These are phyloP conservation scores for Drosophila macrospina DNA, from an alignment of 2,888 invertebrate species.

Conservation along the genomic window DNA sequence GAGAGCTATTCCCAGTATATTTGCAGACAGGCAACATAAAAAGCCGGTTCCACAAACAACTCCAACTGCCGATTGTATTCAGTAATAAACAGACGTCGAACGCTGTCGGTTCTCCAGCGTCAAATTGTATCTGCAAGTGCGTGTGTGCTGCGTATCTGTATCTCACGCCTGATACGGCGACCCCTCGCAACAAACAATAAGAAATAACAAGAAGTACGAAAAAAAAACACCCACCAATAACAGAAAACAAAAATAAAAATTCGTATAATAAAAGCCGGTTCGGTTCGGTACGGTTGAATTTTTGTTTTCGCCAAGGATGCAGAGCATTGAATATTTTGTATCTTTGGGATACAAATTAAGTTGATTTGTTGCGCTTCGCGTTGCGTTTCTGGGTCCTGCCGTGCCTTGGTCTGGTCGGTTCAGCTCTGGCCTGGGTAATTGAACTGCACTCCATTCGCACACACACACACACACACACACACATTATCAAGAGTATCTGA, in stretches of 20 bases:
- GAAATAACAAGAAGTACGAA: slow-evolving; percentile 29
- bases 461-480: neutral
- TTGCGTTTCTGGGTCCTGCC: slow-evolving; percentile 27
- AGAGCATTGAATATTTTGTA: slow-evolving; percentile 60
- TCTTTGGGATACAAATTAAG: slow-evolving; percentile 79
- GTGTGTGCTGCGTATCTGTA: slow-evolving; percentile 38
- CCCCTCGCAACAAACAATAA: slow-evolving; percentile 17
- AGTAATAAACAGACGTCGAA: slow-evolving; percentile 78
- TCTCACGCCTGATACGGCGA: slow-evolving; percentile 26
- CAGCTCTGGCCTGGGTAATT: slow-evolving; percentile 49
- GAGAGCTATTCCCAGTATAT: slow-evolving; percentile 51
- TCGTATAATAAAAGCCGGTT: slow-evolving; percentile 60
- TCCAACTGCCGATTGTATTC: slow-evolving; percentile 55
- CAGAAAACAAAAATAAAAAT: slow-evolving; percentile 28
- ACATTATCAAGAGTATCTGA: slow-evolving; percentile 16
- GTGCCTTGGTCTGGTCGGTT: neutral
- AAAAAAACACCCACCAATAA: slow-evolving; percentile 57
- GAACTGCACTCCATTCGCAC: slow-evolving; percentile 48
- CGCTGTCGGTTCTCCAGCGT: slow-evolving; percentile 68
- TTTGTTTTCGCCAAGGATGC: slow-evolving; percentile 64
- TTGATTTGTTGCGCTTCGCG: slow-evolving; percentile 60
- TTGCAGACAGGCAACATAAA: slow-evolving; percentile 35
- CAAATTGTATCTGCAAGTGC: slow-evolving; percentile 19
- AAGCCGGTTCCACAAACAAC: slow-evolving; percentile 64
- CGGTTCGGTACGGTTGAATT: slow-evolving; percentile 42